A percentile compares a stretch with the other conserved stretches of the same genome.
Evolutionary conservation across 92 coral and sea anemone genomes (phyloP).

Genomic region (Anthopleura xanthogrammica): DNA sequence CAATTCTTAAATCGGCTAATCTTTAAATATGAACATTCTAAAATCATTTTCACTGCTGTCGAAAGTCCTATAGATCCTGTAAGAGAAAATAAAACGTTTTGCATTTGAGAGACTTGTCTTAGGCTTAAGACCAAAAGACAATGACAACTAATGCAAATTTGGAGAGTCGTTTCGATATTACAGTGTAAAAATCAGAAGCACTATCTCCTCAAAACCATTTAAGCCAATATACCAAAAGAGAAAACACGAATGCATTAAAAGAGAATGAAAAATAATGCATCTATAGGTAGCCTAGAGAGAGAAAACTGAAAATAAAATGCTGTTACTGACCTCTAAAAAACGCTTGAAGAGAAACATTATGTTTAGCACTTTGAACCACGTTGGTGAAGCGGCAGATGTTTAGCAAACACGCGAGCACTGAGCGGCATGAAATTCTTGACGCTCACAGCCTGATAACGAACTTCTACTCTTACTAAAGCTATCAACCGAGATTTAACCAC

Average conservation of each 20-base stretch:
- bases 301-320: neutral
- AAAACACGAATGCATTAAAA: neutral
- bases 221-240: neutral
- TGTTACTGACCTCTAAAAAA: conserved; percentile 23
- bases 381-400: neutral
- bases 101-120: neutral
- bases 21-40: neutral
- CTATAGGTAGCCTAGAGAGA: neutral
- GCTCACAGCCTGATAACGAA: conserved; percentile 10
- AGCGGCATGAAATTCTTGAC: neutral
- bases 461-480: conserved; percentile 1
- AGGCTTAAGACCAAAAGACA: neutral
- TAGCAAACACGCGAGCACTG: neutral
- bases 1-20: neutral
- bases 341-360: conserved; percentile 32
- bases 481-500: conserved; percentile 30
- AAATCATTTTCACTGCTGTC: too few species aligned
- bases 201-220: neutral
- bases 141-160: neutral
- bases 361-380: neutral
- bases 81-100: neutral
- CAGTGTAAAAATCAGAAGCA: neutral
- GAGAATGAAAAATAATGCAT: neutral
- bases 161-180: neutral
- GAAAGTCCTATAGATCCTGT: neutral